A percentile compares a stretch with the other conserved stretches of the same genome.
phyloP scores from a whole-genome alignment of 2,113 vertebrate species.

The Pyxicephalus adspersus region DNA sequence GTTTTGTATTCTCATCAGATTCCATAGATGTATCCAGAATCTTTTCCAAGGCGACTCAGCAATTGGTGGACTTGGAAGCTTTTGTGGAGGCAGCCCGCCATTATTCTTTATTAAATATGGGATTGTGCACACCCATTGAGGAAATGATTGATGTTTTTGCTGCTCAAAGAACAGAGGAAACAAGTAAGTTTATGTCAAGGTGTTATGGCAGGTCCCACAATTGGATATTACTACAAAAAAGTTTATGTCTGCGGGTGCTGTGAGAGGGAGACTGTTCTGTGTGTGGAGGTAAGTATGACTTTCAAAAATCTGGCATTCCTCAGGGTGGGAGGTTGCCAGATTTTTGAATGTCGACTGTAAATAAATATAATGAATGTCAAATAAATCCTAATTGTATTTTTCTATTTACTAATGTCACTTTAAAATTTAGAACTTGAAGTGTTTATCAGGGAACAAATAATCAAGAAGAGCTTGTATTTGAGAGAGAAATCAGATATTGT shows the following conservation, averaged over 20 bases:
- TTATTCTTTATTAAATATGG: slow-evolving; percentile 79
- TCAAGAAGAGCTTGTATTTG: neutral
- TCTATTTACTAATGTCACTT: no score
- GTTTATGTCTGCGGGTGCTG: no score
- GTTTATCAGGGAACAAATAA: neutral
- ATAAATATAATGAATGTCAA: neutral
- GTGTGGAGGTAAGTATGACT: no score
- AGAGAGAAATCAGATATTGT: neutral
- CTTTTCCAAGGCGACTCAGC: slow-evolving; percentile 80
- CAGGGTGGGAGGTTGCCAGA: no score
- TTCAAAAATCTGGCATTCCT: no score
- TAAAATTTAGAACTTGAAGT: neutral
- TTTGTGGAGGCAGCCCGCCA: slow-evolving; percentile 77
- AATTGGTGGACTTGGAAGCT: slow-evolving; percentile 74
- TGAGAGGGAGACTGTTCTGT: no score
- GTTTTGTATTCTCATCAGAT: slow-evolving; percentile 59
- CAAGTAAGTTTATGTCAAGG: slow-evolving; percentile 63
- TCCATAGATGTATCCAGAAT: slow-evolving; percentile 67
- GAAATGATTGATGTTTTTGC: slow-evolving; percentile 74
- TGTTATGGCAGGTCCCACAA: no score
- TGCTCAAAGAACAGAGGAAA: slow-evolving; percentile 58
- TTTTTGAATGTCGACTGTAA: no score
- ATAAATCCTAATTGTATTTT: neutral
- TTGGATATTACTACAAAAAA: no score
- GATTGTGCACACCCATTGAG: slow-evolving; percentile 77